Percentiles rank a stretch among this genome's conserved stretches.
Evolutionary conservation across 2,888 invertebrate species (phyloP).

Genomic region (Lasioglossum calceatum): DNA sequence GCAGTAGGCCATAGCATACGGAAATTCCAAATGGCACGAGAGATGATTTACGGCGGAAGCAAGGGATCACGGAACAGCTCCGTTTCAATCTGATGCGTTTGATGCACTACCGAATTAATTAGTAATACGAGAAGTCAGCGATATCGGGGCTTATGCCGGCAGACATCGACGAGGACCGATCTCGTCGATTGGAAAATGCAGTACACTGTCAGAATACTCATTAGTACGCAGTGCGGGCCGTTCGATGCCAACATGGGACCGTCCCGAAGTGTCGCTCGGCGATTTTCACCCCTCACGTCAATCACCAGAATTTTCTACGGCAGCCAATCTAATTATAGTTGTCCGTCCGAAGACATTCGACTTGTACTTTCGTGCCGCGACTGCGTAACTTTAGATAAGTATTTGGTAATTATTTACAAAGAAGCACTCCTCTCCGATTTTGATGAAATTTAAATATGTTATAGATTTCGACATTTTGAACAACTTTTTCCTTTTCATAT

Average conservation of each 20-base stretch:
- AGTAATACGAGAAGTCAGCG: conserved; percentile 70
- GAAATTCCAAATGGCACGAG: conserved; percentile 71
- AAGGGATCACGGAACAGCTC: conserved; percentile 59
- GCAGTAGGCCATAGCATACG: conserved; percentile 69
- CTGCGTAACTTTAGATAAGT: neutral
- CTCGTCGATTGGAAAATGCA: conserved; percentile 33
- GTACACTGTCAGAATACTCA: conserved; percentile 12
- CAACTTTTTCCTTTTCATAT: no score
- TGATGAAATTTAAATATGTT: no score
- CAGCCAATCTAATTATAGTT: neutral
- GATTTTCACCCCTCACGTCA: neutral
- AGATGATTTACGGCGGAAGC: conserved; percentile 69
- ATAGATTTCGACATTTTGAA: no score
- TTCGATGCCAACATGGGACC: neutral
- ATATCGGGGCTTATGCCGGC: conserved; percentile 24
- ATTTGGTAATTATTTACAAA: no score
- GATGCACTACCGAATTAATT: conserved; percentile 69
- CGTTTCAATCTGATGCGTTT: conserved; percentile 69
- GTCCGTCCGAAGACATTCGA: neutral
- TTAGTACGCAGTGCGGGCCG: conserved; percentile 33
- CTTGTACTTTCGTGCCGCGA: neutral
- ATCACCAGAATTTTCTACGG: neutral
- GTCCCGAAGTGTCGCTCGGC: neutral
- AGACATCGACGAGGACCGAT: conserved; percentile 37
- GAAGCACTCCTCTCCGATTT: no score